phyloP scores from a whole-genome alignment of 23 tunicate species.

The Botrylloides violaceus region DNA sequence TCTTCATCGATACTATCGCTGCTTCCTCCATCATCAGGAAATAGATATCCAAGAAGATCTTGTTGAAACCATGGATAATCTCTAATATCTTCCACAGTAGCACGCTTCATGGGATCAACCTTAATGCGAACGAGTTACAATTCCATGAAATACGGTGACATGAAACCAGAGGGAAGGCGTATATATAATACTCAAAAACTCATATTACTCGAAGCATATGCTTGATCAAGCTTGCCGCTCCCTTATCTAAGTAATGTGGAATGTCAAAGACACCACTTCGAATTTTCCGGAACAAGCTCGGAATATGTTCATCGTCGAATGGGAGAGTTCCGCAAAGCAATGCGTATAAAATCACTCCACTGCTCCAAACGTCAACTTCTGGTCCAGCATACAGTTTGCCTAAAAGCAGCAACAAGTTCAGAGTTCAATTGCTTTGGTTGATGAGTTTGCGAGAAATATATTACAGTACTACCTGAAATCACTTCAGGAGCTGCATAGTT shows the following conservation, averaged over 20 bases:
- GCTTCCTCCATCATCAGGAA: constrained; percentile 74
- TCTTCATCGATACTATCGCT: constrained; percentile 68
- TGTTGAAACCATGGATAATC: constrained; percentile 90
- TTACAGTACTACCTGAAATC: constrained; percentile 57
- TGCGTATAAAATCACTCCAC: constrained; percentile 98
- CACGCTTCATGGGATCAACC: constrained; percentile 97
- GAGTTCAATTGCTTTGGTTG: background rate
- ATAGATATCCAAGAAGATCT: constrained; percentile 65
- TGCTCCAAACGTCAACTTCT: constrained; percentile 99
- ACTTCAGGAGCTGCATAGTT: constrained; percentile 99
- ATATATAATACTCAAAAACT: background rate
- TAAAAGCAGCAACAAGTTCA: background rate
- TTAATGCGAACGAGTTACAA: background rate
- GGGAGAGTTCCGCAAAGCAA: constrained; percentile 97
- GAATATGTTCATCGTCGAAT: constrained; percentile 98
- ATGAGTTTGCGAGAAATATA: background rate
- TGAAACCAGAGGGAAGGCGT: background rate
- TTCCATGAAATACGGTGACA: background rate
- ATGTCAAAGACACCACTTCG: constrained; percentile 95
- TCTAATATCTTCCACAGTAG: constrained; percentile 80
- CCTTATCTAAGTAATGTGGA: constrained; percentile 70
- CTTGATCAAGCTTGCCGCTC: constrained; percentile 87
- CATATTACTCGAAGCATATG: constrained; percentile 87
- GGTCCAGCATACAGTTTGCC: constrained; percentile 99
- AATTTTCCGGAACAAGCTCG: constrained; percentile 88